Conservation (phyloP, 2,113 vertebrate genomes). For the Gracilinanus agilis region DNA sequence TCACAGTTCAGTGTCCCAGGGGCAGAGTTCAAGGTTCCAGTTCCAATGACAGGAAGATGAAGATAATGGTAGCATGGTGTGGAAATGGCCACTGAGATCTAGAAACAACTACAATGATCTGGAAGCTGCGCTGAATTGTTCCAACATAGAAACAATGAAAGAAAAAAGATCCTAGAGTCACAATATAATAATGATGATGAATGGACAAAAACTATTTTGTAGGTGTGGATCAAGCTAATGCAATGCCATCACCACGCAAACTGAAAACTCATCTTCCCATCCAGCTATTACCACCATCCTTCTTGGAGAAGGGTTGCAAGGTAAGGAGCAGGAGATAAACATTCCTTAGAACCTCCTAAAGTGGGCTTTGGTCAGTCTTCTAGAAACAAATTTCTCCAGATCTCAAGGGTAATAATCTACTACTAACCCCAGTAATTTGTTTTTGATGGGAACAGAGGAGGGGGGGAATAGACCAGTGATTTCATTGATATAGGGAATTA, state of each 20-base stretch:
- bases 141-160: constrained; percentile 30
- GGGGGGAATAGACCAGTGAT: background rate
- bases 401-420: background rate
- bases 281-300: constrained; percentile 83
- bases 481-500: background rate
- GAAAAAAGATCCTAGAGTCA: constrained; percentile 17
- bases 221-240: constrained; percentile 82
- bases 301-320: constrained; percentile 85
- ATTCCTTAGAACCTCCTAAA: background rate
- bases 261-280: constrained; percentile 85
- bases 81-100: background rate
- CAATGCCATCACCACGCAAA: constrained; percentile 82
- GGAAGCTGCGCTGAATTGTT: background rate
- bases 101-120: background rate
- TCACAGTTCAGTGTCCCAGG: background rate
- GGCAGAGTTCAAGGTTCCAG: background rate
- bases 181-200: constrained; percentile 29
- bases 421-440: background rate
- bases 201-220: constrained; percentile 59
- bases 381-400: background rate
- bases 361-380: background rate
- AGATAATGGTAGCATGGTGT: background rate
- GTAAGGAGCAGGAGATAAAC: constrained; percentile 68
- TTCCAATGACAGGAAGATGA: background rate
- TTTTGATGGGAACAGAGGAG: background rate